Percentiles rank a stretch among this genome's conserved stretches.
These are phyloP conservation scores for Struthidea cinerea DNA, from an alignment of 2,113 vertebrate species.

Conservation along the genomic window DNA sequence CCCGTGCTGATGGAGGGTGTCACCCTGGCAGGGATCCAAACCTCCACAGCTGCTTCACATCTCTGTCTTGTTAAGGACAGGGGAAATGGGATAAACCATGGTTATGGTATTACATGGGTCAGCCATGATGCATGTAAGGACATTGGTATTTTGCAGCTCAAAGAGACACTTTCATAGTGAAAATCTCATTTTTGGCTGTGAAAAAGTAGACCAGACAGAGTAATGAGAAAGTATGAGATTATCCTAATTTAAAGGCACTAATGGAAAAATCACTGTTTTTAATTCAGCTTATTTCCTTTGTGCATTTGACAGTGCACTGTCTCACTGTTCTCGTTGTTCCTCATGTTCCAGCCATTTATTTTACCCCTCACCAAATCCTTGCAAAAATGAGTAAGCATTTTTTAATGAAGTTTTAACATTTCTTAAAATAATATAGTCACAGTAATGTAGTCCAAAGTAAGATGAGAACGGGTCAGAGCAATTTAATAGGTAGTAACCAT, in stretches of 20 bases:
- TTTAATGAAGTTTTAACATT: background rate
- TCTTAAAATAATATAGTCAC: background rate
- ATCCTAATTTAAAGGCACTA: background rate
- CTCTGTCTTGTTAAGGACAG: background rate
- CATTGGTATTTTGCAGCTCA: conserved; percentile 5
- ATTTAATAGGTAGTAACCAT: background rate
- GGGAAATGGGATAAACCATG: conserved; percentile 14
- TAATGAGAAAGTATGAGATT: background rate
- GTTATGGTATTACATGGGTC: conserved; percentile 3
- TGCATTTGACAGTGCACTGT: background rate
- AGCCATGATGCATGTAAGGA: conserved; percentile 26
- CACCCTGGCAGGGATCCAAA: conserved; percentile 2
- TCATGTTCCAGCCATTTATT: background rate
- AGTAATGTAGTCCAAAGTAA: background rate
- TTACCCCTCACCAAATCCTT: background rate
- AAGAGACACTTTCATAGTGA: background rate
- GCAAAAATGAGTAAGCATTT: background rate
- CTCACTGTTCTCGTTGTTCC: background rate
- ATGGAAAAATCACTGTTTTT: background rate
- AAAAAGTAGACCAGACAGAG: background rate
- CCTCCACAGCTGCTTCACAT: conserved; percentile 10
- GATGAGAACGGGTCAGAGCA: background rate
- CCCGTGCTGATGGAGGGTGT: background rate
- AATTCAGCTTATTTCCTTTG: conserved; percentile 15
- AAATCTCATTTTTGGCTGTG: background rate